Evolutionary conservation across 2,797 vertebrate species (phyloP).

Genomic region (Hoplostethus mediterraneus): DNA sequence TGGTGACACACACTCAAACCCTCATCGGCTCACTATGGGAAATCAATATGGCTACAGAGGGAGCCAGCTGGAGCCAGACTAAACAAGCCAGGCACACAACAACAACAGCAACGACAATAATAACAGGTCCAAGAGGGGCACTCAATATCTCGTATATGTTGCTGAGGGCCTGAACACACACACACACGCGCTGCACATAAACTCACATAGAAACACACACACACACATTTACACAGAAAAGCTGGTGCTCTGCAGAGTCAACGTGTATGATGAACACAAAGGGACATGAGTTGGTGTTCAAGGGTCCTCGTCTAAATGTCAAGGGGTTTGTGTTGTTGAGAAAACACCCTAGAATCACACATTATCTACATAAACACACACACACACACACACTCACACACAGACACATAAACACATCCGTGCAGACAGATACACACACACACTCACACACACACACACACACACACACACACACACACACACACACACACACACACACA

Average conservation of each 20-base stretch:
- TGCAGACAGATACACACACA: too few relatives aligned
- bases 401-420: slow-evolving; percentile 13
- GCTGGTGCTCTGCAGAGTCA: slow-evolving; percentile 15
- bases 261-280: slow-evolving; percentile 53
- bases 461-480: slow-evolving; percentile 13
- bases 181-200: background rate
- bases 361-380: slow-evolving; percentile 36
- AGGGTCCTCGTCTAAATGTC: slow-evolving; percentile 73
- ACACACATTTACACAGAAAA: background rate
- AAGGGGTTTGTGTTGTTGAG: slow-evolving; percentile 53
- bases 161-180: slow-evolving; percentile 22
- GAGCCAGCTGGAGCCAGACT: slow-evolving; percentile 67
- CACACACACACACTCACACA: slow-evolving; percentile 16
- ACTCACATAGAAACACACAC: slow-evolving; percentile 14
- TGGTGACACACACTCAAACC: slow-evolving; percentile 81
- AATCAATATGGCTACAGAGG: slow-evolving; percentile 79
- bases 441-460: too few relatives aligned
- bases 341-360: slow-evolving; percentile 45
- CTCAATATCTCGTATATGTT: slow-evolving; percentile 46
- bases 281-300: slow-evolving; percentile 33
- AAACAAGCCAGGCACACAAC: slow-evolving; percentile 51
- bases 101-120: slow-evolving; percentile 63
- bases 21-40: slow-evolving; percentile 82
- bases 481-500: slow-evolving; percentile 59
- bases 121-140: slow-evolving; percentile 47